These are phyloP conservation scores for Buphagus erythrorhynchus DNA, from an alignment of 2,797 vertebrate genomes.

Conservation along the genomic window DNA sequence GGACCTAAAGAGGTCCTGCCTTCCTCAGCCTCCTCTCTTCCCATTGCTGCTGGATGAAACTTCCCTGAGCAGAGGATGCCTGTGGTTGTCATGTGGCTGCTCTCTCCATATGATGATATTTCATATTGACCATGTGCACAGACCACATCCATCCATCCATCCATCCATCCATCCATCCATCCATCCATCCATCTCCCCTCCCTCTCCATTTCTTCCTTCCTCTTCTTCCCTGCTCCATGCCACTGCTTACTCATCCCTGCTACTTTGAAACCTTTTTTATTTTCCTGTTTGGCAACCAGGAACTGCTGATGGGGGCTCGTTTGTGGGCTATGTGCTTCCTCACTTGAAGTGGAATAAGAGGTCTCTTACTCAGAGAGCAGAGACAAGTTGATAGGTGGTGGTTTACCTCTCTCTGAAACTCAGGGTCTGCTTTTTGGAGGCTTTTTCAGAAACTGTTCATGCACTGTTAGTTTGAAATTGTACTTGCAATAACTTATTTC, in stretches of 20 bases:
- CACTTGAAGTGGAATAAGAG: background rate
- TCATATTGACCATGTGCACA: background rate
- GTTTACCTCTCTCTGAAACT: background rate
- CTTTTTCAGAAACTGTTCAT: background rate
- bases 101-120: background rate
- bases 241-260: background rate
- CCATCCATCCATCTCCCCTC: background rate
- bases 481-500: constrained; percentile 9
- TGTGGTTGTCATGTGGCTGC: background rate
- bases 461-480: background rate
- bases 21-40: background rate
- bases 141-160: background rate
- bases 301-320: background rate
- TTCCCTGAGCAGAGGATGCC: background rate
- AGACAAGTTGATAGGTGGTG: background rate
- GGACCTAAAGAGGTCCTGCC: background rate
- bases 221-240: background rate
- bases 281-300: background rate
- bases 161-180: background rate
- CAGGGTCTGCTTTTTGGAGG: background rate
- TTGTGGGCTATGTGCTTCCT: background rate
- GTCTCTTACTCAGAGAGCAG: background rate
- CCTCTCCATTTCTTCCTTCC: background rate
- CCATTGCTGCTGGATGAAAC: background rate
- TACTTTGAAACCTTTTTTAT: background rate